Evolutionary conservation across 2,888 invertebrate genomes (phyloP), one percentile per base, ranked within the genome.

Genomic region (Erannis defoliaria): DNA sequence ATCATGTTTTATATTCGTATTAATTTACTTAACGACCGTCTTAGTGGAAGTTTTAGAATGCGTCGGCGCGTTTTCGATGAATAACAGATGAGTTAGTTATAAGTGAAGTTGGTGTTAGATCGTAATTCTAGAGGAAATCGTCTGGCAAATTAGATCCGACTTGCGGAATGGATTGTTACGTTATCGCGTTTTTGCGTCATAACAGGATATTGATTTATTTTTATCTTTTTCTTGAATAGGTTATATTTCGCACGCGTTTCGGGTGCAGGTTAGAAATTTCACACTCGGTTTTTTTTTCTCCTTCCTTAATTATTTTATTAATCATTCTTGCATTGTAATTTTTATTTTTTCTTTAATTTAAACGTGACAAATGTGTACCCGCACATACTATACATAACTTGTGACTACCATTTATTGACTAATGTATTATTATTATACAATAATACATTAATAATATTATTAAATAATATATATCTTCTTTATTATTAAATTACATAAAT

Each of bases 1-100:
- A 93, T 93, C 92, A 90, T 93, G 86, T 81, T 93, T 93, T 93
- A 93, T 92, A 86, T 82, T 85, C 86, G 84, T 89, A 92, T 92
- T 93, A 91, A 93, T 92, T 93, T 91, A 89, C 84, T 90, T 91
- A 92, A 92, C 89, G 89, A 89, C 81, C 81, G 73, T 83, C 88
- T 88, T 85, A 87, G 84, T 77, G 71, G 74, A 74, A 77, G 79
- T 79, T 85, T 85, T 78, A 86, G 82, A 77, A 84, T 84, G 85
- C 82, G 70, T 81, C 81, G 79, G 67, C 81, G 84, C 80, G 72
- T 86, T 90, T 90, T 89, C 90, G 84, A 90, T 92, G 92, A 92
- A 91, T 92, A 93, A 84, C 72, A 78, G 90, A 90, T 90, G 89
- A 90, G 85, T 70, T 53, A 57, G 62, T 60, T 49, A 56, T 61